These are phyloP conservation scores for Onthophagus taurus DNA, from an alignment of 1,140 invertebrate species.

Conservation along the genomic window DNA sequence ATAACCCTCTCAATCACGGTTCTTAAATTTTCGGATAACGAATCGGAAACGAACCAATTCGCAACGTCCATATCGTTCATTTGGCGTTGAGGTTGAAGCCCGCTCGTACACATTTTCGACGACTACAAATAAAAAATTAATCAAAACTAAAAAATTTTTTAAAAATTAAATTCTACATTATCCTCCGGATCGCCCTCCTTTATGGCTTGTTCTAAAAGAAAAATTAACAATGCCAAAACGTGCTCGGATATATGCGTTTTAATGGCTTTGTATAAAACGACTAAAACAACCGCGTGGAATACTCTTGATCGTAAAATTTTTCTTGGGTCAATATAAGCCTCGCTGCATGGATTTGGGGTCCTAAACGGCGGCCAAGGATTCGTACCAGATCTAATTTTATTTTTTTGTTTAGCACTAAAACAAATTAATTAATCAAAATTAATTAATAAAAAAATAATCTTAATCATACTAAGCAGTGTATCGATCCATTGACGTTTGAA, in stretches of 20 bases:
- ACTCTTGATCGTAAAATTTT: slow-evolving; percentile 63
- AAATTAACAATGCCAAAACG: slow-evolving; percentile 73
- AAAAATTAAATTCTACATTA: not conserved
- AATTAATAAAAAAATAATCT: not conserved
- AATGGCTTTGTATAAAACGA: slow-evolving; percentile 75
- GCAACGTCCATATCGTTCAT: slow-evolving; percentile 60
- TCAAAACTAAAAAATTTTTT: not conserved
- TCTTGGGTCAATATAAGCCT: slow-evolving; percentile 62
- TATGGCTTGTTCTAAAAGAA: slow-evolving; percentile 77
- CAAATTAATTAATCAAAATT: too few relatives aligned
- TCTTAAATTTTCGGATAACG: slow-evolving; percentile 69
- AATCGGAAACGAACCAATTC: slow-evolving; percentile 68
- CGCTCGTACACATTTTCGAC: slow-evolving; percentile 31
- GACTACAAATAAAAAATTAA: slow-evolving; percentile 20
- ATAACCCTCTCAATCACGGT: slow-evolving; percentile 59
- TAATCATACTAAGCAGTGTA: slow-evolving; percentile 70
- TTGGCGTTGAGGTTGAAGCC: slow-evolving; percentile 30
- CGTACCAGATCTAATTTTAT: slow-evolving; percentile 51
- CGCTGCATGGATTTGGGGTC: slow-evolving; percentile 52
- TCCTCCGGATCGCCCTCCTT: slow-evolving; percentile 36
- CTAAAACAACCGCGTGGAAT: slow-evolving; percentile 77
- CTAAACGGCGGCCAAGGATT: slow-evolving; percentile 79
- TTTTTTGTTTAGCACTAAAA: slow-evolving; percentile 50
- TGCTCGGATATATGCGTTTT: slow-evolving; percentile 74
- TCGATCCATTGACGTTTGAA: slow-evolving; percentile 88